These are phyloP conservation scores for Zootoca vivipara DNA, from an alignment of 2,113 vertebrate species.

Conservation along the genomic window DNA sequence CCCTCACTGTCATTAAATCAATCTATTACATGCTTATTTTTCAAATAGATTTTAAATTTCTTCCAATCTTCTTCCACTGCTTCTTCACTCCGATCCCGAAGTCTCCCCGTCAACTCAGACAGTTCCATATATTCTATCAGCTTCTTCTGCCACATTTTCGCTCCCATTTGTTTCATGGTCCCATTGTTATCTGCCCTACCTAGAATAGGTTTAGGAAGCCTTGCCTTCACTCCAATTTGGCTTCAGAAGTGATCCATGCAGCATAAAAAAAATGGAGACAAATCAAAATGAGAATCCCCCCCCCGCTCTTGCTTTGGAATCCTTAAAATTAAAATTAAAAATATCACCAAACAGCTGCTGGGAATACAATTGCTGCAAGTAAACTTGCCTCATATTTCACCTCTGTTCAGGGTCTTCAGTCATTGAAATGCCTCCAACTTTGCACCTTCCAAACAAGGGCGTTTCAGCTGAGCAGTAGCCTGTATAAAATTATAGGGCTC, in stretches of 20 bases:
- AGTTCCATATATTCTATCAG: too few relatives aligned
- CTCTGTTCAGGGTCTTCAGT: background rate
- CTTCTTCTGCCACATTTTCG: too few relatives aligned
- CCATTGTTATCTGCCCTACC: background rate
- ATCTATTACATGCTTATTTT: too few relatives aligned
- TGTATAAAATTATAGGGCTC: background rate
- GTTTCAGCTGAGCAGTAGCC: background rate
- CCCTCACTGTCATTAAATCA: too few relatives aligned
- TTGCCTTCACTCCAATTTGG: background rate
- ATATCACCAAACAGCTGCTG: background rate
- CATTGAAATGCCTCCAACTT: background rate
- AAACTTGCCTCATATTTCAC: background rate
- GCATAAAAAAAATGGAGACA: background rate
- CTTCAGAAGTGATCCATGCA: background rate
- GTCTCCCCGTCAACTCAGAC: too few relatives aligned
- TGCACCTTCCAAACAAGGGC: background rate
- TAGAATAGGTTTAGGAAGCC: background rate
- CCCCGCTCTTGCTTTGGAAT: background rate
- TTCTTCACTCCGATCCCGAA: too few relatives aligned
- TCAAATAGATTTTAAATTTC: too few relatives aligned
- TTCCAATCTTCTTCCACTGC: too few relatives aligned
- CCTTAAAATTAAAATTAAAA: background rate
- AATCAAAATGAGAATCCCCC: background rate
- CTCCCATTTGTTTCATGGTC: background rate
- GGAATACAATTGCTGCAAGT: background rate